Evolutionary conservation across 2,113 vertebrate genomes (phyloP), one percentile per base, ranked within the genome.

Genomic region (Ailuropoda melanoleuca): DNA sequence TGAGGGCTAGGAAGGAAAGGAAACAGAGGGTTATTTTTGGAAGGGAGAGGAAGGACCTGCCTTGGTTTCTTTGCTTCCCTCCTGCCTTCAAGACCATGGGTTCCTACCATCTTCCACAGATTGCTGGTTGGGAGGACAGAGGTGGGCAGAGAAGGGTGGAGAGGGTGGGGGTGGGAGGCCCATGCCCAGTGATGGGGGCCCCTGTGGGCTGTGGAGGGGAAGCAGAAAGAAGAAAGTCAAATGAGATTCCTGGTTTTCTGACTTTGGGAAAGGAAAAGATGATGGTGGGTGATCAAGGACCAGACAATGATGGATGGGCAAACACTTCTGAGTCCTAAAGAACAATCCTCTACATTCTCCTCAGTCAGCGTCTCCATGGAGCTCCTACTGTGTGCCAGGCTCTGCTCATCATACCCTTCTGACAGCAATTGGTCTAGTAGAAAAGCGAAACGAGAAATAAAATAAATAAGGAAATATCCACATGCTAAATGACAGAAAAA

Each of bases 111-210:
- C 19, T 23, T 9, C 34, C 15, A 3, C 0, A 29, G 74, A n/a
- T 34, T 39, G 56, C 46, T 34, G 24, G 17, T 3, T 37, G 74
- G 29, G 62, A 64, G 31, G 78, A 13, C 8, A 7, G 68, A 46
- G 39, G 17, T 14, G 53, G 48, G 17, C 0, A 1, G 55, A 15
- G 15, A 9, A 72, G 46, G n/a, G 8, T 34, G 53, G 82, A 39
- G 34, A 48, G 26, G 19, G 48, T 12, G 9, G 26, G 48, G 15
- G 9, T 3, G 17, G 7, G 34, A 43, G 13, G 10, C 23, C 26
- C 37, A 17, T 3, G 13, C 0, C 2, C 50, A n/a, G 19, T 0
- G 5, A 10, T 0, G 13, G 37, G 37, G 1, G 8, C 3, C 55
- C 29, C 43, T 72, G 53, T 11, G 82, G 18, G 6, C 6, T 8